phyloP scores from a whole-genome alignment of 1,140 invertebrate species.

The Holotrichia oblita region DNA sequence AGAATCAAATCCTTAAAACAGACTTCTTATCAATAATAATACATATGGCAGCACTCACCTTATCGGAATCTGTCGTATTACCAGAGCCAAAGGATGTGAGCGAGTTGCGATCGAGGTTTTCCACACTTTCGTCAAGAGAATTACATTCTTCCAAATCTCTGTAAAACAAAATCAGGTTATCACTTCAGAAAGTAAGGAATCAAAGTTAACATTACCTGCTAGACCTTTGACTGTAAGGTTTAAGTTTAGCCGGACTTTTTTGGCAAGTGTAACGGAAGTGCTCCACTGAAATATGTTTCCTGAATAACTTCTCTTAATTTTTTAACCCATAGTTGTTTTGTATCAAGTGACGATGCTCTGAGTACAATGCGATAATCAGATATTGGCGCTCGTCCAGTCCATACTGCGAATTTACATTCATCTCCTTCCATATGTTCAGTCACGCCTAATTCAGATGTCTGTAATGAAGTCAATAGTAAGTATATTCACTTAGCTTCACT shows the following conservation, averaged over 20 bases:
- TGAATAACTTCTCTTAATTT: constrained; percentile 94
- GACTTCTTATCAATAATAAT: no score
- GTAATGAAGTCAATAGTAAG: constrained; percentile 56
- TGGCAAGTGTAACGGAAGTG: constrained; percentile 75
- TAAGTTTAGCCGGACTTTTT: constrained; percentile 84
- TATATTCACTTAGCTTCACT: not conserved
- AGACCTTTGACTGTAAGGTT: constrained; percentile 78
- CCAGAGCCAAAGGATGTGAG: constrained; percentile 94
- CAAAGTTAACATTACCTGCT: constrained; percentile 71
- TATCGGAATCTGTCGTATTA: constrained; percentile 94
- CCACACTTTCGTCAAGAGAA: constrained; percentile 81
- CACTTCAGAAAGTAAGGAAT: not conserved
- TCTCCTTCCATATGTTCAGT: constrained; percentile 99
- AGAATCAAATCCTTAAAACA: no score
- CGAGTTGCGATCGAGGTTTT: constrained; percentile 87
- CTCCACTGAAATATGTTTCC: constrained; percentile 91
- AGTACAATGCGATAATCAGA: constrained; percentile 93
- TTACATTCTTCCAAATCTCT: constrained; percentile 89
- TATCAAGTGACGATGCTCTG: constrained; percentile 88
- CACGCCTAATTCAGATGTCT: constrained; percentile 94
- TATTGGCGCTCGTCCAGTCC: constrained; percentile 93
- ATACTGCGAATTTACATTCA: constrained; percentile 98
- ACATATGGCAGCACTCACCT: no score
- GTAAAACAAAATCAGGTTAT: constrained; percentile 45
- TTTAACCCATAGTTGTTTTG: constrained; percentile 95